These are phyloP conservation scores for Falco biarmicus DNA, from an alignment of 2,797 vertebrate species.

Conservation along the genomic window DNA sequence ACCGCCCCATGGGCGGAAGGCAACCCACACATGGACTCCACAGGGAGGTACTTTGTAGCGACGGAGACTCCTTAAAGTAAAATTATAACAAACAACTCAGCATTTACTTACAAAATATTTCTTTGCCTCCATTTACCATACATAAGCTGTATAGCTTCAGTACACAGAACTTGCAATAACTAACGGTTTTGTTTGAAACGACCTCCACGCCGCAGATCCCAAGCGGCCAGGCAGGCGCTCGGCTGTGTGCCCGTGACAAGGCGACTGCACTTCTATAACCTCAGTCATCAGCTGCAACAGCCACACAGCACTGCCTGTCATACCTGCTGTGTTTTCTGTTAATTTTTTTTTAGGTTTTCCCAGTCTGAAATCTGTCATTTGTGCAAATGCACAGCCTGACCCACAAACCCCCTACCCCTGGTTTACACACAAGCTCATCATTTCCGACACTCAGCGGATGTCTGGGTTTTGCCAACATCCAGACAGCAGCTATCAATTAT, in stretches of 20 bases:
- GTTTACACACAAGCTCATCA: not conserved
- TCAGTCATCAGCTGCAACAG: not conserved
- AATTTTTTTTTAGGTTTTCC: not conserved
- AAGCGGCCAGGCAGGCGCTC: not conserved
- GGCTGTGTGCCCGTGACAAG: not conserved
- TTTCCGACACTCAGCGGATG: not conserved
- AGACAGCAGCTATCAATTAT: not conserved
- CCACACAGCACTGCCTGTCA: not conserved
- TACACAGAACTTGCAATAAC: not conserved
- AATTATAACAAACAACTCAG: not conserved
- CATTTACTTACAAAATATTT: not conserved
- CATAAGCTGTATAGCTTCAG: fast-evolving
- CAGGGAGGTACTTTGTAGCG: not conserved
- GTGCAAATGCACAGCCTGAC: not conserved
- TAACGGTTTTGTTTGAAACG: not conserved
- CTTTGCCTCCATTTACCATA: not conserved
- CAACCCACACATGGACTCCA: not conserved
- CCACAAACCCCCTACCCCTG: not conserved
- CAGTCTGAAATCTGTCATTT: not conserved
- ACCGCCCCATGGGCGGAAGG: not conserved
- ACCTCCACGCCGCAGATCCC: no score
- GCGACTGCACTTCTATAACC: not conserved
- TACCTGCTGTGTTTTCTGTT: not conserved
- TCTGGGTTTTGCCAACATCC: not conserved
- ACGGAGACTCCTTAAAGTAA: not conserved